Conservation (phyloP, 37 sponge, comb jelly and placozoan species). For the Halichondria panicea region DNA sequence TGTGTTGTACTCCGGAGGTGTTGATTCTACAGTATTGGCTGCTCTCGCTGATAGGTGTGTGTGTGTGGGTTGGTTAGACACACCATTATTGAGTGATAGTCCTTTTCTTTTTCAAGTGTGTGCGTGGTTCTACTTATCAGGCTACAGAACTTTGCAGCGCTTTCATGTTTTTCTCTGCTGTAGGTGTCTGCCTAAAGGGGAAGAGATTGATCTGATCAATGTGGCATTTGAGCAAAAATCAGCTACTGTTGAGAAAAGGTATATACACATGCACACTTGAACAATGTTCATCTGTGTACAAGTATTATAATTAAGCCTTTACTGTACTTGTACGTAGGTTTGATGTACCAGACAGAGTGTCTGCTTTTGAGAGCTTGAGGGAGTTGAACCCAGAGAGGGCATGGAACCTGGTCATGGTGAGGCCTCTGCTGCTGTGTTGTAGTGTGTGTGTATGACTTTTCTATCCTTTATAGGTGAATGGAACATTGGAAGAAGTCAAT, state of each 20-base stretch:
- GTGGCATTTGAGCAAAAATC: conserved; percentile 87
- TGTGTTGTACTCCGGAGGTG: conserved; percentile 92
- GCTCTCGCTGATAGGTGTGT: conserved; percentile 85
- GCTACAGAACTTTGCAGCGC: too few relatives aligned
- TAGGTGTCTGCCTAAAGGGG: conserved; percentile 71
- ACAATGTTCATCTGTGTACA: not conserved
- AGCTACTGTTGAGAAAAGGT: not conserved
- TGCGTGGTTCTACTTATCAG: too few relatives aligned
- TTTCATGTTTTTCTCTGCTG: not conserved
- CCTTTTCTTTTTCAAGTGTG: not conserved
- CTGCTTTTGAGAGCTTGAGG: conserved; percentile 56
- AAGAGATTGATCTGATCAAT: conserved; percentile 94
- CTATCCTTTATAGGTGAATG: conserved; percentile 45
- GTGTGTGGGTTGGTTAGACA: not conserved
- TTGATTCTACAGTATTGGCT: conserved; percentile 94
- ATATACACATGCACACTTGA: not conserved
- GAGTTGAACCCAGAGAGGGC: conserved; percentile 80
- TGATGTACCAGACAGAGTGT: conserved; percentile 88
- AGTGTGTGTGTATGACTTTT: too few relatives aligned
- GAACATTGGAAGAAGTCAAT: conserved; percentile 47
- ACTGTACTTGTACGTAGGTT: conserved; percentile 13
- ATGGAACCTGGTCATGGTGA: conserved; percentile 89
- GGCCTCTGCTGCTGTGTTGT: not conserved
- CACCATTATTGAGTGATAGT: not conserved
- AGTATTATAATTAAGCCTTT: not conserved